Evolutionary conservation across 2,888 invertebrate genomes (phyloP), one percentile per base, ranked within the genome.

Genomic region (Anticlea derivata): DNA sequence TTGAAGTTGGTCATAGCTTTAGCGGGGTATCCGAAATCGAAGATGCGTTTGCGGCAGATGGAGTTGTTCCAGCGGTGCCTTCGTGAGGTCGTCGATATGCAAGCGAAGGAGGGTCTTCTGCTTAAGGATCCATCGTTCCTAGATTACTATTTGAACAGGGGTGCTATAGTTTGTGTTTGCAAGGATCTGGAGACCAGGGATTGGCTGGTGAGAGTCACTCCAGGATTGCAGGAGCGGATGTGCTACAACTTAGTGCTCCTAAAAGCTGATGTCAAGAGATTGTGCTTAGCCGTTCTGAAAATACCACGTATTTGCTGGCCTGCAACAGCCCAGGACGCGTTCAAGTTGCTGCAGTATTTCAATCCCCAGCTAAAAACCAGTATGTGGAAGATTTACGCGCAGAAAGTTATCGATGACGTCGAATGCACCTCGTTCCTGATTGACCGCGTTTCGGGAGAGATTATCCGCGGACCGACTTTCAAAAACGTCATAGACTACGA

Each of bases 211-310:
- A 70, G 86, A 27, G 65, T 89, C 0, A 79, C 77, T 0, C 83
- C 83, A 0, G 87, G 87, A 1, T 51, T 89, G n/a, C 84, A 86
- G 58, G 88, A 89, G 55, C 68, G 85, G 1, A 87, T 89, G 88
- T 61, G 60, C 5, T 73, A 68, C 1, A 79, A 82, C 45, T 52
- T 89, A n/a, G 69, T 85, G 1, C 60, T 88, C 5, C 61, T 89
- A 0, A 83, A 78, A 55, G 65, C 83, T 0, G 85, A 80, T 53
- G 75, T 87, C 0, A 89, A 86, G 52, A 71, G 85, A 20, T 55
- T 88, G 1, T 88, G 86, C 50, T 59, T 87, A n/a, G 89, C 81
- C 10, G 63, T 81, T 0, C 58, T 86, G 1, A 86, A 83, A 62
- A 86, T 88, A 40, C 85, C 86, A 0, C 65, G 68, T 3, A 54